phyloP scores from a whole-genome alignment of 2,888 invertebrate genomes.

The Busseola fusca region DNA sequence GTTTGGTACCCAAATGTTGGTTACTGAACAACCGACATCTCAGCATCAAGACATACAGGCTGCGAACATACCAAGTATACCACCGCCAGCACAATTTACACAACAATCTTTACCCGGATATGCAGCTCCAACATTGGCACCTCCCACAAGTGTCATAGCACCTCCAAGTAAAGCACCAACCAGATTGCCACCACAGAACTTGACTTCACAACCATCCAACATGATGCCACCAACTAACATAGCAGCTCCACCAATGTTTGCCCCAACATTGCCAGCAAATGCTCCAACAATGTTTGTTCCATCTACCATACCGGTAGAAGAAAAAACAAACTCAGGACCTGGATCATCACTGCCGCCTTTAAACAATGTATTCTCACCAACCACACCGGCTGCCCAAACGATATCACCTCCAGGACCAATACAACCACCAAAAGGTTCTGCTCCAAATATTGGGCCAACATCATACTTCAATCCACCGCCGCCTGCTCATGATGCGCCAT shows the following conservation, averaged over 20 bases:
- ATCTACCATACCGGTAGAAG: constrained; percentile 21
- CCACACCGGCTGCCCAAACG: constrained; percentile 4
- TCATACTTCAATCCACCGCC: constrained; percentile 19
- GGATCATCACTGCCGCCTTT: constrained; percentile 21
- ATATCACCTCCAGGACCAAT: constrained; percentile 23
- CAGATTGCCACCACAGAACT: constrained; percentile 24
- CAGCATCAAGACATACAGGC: constrained; percentile 25
- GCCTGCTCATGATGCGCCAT: constrained; percentile 48
- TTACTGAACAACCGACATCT: constrained; percentile 19
- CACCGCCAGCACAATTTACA: constrained; percentile 31
- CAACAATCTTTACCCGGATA: constrained; percentile 36
- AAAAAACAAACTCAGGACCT: constrained; percentile 3
- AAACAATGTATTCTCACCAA: constrained; percentile 28
- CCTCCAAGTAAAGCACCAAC: constrained; percentile 26
- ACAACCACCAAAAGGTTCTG: constrained; percentile 14
- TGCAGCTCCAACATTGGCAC: constrained; percentile 28
- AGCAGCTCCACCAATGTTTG: constrained; percentile 43
- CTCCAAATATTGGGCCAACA: constrained; percentile 14
- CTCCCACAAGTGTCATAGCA: constrained; percentile 26
- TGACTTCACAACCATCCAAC: constrained; percentile 18
- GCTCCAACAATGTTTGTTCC: constrained; percentile 41
- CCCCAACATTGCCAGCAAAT: constrained; percentile 22
- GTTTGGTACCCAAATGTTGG: constrained; percentile 27
- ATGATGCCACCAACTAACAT: constrained; percentile 20
- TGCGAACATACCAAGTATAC: constrained; percentile 21